These are phyloP conservation scores for Pardalotus punctatus DNA, from an alignment of 2,113 vertebrate species.

Conservation along the genomic window DNA sequence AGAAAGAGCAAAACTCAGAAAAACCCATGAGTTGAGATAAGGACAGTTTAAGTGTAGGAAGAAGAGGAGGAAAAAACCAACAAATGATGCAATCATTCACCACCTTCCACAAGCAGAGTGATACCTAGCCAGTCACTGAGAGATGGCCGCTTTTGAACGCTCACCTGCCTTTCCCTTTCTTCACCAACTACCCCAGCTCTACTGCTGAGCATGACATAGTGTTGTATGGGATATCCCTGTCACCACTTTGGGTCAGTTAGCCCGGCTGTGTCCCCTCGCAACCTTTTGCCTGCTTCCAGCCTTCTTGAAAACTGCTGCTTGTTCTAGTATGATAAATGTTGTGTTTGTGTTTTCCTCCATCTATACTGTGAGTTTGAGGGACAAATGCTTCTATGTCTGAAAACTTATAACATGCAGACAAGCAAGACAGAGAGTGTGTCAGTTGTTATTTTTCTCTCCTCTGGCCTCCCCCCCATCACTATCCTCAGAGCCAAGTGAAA, in stretches of 20 bases:
- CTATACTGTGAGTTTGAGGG: background rate
- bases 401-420: background rate
- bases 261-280: accelerated
- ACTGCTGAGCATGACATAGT: background rate
- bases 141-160: background rate
- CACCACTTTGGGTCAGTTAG: background rate
- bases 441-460: background rate
- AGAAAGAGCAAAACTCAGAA: background rate
- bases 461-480: background rate
- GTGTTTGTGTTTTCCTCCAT: background rate
- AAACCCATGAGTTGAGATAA: background rate
- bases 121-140: background rate
- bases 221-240: background rate
- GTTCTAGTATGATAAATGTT: background rate
- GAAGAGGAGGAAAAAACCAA: accelerated
- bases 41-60: background rate
- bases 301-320: background rate
- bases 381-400: background rate
- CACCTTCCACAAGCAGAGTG: background rate
- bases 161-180: background rate
- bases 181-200: background rate
- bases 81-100: background rate
- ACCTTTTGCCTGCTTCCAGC: background rate
- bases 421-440: background rate
- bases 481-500: background rate